These are phyloP conservation scores for Brienomyrus longianalis DNA, from an alignment of 2,113 vertebrate species.

Conservation along the genomic window DNA sequence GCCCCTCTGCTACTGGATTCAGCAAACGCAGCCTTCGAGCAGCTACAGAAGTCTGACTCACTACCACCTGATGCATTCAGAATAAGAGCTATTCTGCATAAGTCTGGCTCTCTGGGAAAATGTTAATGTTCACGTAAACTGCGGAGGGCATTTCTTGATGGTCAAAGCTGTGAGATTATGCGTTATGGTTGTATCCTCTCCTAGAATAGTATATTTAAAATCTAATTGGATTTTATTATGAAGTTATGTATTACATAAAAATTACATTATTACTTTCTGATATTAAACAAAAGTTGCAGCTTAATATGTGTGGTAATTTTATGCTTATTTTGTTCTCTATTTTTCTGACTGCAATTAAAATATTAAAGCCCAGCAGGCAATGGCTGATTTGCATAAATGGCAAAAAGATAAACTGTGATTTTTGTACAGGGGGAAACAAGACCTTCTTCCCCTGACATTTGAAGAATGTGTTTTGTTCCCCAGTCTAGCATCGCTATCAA, in stretches of 20 bases:
- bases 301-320: background rate
- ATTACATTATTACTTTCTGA: background rate
- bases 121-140: background rate
- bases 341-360: background rate
- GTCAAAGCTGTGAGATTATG: background rate
- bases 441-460: conserved; percentile 6
- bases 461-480: background rate
- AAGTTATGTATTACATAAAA: background rate
- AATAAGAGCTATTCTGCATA: background rate
- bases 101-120: background rate
- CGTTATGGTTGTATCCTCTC: background rate
- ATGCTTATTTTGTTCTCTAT: background rate
- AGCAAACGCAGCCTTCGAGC: background rate
- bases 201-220: background rate
- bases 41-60: background rate
- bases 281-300: background rate
- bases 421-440: conserved; percentile 21
- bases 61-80: background rate
- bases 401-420: conserved; percentile 26
- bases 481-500: conserved; percentile 23
- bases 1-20: background rate
- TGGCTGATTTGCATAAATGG: background rate
- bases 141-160: background rate
- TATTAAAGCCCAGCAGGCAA: background rate
- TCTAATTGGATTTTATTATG: background rate